A percentile compares a stretch with the other conserved stretches of the same genome.
Evolutionary conservation across 2,797 vertebrate genomes (phyloP).

Genomic region (Dendrocincla fuliginosa): DNA sequence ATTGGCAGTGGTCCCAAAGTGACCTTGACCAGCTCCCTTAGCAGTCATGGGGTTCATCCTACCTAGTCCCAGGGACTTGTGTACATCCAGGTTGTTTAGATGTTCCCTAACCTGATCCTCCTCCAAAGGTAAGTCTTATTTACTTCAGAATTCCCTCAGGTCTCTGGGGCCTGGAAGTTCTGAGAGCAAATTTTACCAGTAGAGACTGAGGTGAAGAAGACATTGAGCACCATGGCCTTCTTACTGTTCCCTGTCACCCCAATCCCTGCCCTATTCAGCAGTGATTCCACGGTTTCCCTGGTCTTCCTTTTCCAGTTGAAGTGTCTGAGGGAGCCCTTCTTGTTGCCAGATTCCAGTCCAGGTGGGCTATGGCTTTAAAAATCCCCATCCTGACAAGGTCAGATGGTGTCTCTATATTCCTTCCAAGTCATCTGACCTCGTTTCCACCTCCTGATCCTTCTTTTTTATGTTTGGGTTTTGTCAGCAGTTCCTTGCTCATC

Average conservation of each 20-base stretch:
- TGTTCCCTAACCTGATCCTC: neutral
- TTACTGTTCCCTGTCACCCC: no score
- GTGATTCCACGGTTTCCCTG: fast-evolving
- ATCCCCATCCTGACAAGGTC: neutral
- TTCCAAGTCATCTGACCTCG: neutral
- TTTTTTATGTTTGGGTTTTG: neutral
- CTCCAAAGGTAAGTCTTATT: neutral
- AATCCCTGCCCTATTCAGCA: neutral
- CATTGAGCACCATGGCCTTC: neutral
- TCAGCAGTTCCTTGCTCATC: neutral
- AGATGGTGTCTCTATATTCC: neutral
- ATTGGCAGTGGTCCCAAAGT: neutral
- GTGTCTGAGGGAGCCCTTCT: neutral
- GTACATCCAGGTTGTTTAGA: neutral
- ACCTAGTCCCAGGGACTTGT: neutral
- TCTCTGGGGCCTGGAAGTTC: neutral
- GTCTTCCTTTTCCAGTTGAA: neutral
- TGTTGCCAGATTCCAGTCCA: neutral
- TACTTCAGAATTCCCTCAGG: neutral
- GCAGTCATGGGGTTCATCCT: neutral
- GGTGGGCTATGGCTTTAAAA: neutral
- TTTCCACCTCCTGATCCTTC: neutral
- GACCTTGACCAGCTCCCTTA: neutral
- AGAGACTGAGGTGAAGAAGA: neutral
- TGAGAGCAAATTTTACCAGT: neutral